phyloP scores from a whole-genome alignment of 2,797 vertebrate species.

The Lithobates pipiens region DNA sequence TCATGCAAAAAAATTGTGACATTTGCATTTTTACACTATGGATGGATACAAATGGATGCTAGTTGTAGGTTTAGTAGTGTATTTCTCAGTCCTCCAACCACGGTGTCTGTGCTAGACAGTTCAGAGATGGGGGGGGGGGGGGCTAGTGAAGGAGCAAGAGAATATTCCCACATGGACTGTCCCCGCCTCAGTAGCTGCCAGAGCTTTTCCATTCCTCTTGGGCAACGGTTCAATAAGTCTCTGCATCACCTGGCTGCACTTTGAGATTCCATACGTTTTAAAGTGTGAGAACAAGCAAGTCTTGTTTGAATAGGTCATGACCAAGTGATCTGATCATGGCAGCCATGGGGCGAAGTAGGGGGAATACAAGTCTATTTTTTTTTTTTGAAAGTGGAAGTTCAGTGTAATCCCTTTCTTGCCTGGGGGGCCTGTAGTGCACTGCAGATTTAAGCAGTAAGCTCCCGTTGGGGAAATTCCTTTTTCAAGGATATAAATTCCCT shows the following conservation, averaged over 20 bases:
- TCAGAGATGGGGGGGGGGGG: not conserved
- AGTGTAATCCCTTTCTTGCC: constrained; percentile 55
- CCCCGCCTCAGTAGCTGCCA: constrained; percentile 46
- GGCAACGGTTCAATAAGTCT: constrained; percentile 48
- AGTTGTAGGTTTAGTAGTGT: not conserved
- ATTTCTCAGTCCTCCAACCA: not conserved
- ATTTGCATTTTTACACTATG: too few species aligned
- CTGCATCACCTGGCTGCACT: constrained; percentile 59
- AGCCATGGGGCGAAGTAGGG: constrained; percentile 59
- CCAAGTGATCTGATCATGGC: constrained; percentile 61
- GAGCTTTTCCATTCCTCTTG: constrained; percentile 55
- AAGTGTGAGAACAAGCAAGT: not conserved
- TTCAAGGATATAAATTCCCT: constrained; percentile 23
- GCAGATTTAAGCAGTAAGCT: constrained; percentile 28
- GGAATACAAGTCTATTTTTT: constrained; percentile 60
- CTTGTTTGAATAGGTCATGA: constrained; percentile 36
- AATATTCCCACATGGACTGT: constrained; percentile 59
- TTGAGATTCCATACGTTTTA: constrained; percentile 53
- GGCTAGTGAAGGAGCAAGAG: constrained; percentile 10
- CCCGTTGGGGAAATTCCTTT: constrained; percentile 41
- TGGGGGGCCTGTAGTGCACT: constrained; percentile 38
- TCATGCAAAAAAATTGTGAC: too few species aligned
- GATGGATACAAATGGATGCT: too few species aligned
- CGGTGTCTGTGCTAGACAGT: not conserved
- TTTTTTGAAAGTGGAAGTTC: constrained; percentile 58